phyloP scores from a whole-genome alignment of 2,113 vertebrate genomes.

The Neolamprologus brichardi region DNA sequence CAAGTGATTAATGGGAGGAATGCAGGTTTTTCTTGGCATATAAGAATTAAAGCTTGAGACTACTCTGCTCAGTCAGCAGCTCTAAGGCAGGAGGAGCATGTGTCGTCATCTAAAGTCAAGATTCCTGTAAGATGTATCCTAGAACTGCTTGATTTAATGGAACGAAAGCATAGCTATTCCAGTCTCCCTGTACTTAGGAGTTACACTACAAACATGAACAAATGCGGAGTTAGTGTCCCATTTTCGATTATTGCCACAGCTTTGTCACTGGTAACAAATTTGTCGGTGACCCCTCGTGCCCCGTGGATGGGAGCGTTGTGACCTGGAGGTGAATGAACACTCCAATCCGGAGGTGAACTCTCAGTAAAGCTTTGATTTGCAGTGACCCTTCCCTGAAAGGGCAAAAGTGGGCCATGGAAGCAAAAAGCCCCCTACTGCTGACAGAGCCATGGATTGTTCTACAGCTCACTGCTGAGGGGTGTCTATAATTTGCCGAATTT shows the following conservation, averaged over 20 bases:
- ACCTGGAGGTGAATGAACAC: not conserved
- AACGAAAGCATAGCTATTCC: not conserved
- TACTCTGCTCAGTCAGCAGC: not conserved
- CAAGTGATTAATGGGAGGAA: not conserved
- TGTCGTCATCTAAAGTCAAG: not conserved
- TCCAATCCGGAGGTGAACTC: not conserved
- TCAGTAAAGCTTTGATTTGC: not conserved
- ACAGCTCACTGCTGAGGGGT: not conserved
- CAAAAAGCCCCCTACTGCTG: not conserved
- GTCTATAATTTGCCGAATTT: accelerated
- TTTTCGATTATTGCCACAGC: not conserved
- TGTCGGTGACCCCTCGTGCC: not conserved
- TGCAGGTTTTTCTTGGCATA: not conserved
- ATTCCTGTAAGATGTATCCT: not conserved
- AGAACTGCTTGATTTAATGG: not conserved
- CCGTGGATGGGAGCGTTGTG: not conserved
- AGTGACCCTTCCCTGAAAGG: not conserved
- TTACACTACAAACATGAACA: not conserved
- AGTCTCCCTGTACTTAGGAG: not conserved
- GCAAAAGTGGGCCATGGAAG: not conserved
- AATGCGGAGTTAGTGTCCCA: not conserved
- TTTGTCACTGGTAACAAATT: not conserved
- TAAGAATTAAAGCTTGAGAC: not conserved
- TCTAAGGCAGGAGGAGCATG: not conserved
- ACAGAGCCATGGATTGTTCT: not conserved